phyloP scores from a whole-genome alignment of 2,888 invertebrate genomes.

The Scaptomyza caliginosa region DNA sequence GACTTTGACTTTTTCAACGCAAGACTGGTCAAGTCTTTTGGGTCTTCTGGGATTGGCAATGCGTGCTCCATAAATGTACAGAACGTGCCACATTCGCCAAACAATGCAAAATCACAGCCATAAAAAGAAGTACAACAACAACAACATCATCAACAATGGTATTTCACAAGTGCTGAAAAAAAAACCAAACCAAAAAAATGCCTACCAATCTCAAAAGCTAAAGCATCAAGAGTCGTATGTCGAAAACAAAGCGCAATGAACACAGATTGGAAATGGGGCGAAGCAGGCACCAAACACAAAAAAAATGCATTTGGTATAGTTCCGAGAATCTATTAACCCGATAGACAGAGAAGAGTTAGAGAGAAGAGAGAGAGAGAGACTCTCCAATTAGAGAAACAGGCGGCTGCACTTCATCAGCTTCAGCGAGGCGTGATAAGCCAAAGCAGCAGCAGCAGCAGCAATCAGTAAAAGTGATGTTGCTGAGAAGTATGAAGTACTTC shows the following conservation, averaged over 20 bases:
- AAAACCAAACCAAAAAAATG: too few relatives aligned
- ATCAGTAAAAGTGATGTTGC: conserved; percentile 54
- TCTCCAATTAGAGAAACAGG: conserved; percentile 45
- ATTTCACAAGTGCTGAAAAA: conserved; percentile 1
- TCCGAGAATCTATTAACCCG: conserved; percentile 52
- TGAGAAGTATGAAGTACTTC: conserved; percentile 20
- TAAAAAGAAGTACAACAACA: conserved; percentile 11
- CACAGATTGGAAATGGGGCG: conserved; percentile 48
- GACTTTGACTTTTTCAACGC: background rate
- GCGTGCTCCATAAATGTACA: conserved; percentile 65
- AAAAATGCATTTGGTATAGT: conserved; percentile 38
- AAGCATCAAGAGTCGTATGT: conserved; percentile 32
- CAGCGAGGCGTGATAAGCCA: conserved; percentile 43
- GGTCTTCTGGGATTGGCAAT: conserved; percentile 23
- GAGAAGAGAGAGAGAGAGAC: background rate
- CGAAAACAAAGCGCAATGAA: conserved; percentile 26
- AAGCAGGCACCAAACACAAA: background rate
- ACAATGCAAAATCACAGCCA: conserved; percentile 60
- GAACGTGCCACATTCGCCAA: conserved; percentile 68
- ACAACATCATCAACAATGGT: conserved; percentile 22
- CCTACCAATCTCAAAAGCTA: conserved; percentile 20
- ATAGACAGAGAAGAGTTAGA: background rate
- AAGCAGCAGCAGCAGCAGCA: conserved; percentile 12
- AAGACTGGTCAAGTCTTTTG: conserved; percentile 10
- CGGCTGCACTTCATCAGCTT: conserved; percentile 49